phyloP scores from a whole-genome alignment of 2,888 invertebrate species.

The Leptogaster cylindrica region DNA sequence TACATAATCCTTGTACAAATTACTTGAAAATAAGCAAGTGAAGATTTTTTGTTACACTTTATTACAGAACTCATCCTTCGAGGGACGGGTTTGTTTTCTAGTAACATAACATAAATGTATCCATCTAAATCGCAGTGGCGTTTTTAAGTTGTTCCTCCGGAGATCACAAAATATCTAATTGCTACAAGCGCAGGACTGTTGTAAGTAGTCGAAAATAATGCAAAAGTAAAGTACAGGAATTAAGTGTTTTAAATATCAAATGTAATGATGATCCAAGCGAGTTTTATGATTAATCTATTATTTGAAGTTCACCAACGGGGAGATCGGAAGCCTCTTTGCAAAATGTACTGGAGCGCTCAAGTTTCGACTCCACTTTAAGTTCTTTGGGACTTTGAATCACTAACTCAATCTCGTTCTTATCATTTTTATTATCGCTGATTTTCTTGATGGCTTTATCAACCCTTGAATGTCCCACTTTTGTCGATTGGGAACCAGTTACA shows the following conservation, averaged over 20 bases:
- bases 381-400: conserved; percentile 49
- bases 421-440: conserved; percentile 55
- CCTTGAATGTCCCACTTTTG: not conserved
- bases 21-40: too few relatives aligned
- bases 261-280: not conserved
- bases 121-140: too few relatives aligned
- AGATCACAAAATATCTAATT: too few relatives aligned
- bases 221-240: not conserved
- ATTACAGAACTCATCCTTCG: too few relatives aligned
- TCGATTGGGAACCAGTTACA: not conserved
- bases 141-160: too few relatives aligned
- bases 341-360: conserved; percentile 62
- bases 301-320: conserved; percentile 58
- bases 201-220: too few relatives aligned
- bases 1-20: too few relatives aligned
- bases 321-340: conserved; percentile 60
- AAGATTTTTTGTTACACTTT: too few relatives aligned
- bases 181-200: too few relatives aligned
- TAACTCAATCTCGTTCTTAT: conserved; percentile 55
- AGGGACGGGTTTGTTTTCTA: too few relatives aligned
- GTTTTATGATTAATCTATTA: conserved; percentile 55
- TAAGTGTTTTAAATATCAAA: conserved; percentile 15
- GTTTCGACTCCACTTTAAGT: conserved; percentile 54
- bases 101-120: too few relatives aligned
- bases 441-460: conserved; percentile 47